Evolutionary conservation across 2,888 invertebrate genomes (phyloP), one percentile per base, ranked within the genome.

Genomic region (Atrina japonica): DNA sequence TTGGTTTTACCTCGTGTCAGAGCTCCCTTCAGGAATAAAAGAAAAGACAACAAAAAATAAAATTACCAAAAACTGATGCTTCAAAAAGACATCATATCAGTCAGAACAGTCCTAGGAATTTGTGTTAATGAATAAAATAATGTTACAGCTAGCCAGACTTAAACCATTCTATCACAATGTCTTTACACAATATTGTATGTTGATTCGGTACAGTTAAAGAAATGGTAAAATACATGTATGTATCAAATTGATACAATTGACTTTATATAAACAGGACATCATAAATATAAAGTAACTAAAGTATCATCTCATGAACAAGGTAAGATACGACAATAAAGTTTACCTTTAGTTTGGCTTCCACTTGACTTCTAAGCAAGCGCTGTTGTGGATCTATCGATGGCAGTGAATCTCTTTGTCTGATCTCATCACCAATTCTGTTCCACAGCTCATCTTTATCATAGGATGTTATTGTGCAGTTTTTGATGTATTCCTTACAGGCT

Each of bases 401-500:
- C 7, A 77, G 56, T 5, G 73, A 72, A 52, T 86, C 85, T 52
- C 82, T 72, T 23, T 73, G 49, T 61, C 80, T 73, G 14, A 88
- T 82, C 63, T 88, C 89, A 45, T 85, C 83, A n/a, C 83, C 78
- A 35, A 89, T 84, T 63, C 81, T 78, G 1, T 80, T 74, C 89
- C 89, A 89, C 35, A 89, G 68, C 45, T 78, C 71, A 75, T 89
- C 89, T 23, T 77, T 82, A 55, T 85, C 87, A 63, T 86, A 85
- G 66, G 81, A 75, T 45, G 82, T 82, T 27, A 86, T 75, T 53
- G 88, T 88, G 58, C 80, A 82, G 35, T 82, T 79, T 70, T 87
- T 82, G 50, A 90, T 87, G 81, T 89, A 86, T 40, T 89, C 88
- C 74, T 90, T 90, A 73, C 88, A 89, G 0, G 86, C 84, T 73